These are phyloP conservation scores for Lydus trimaculatus DNA, from an alignment of 2,888 invertebrate species.

Conservation along the genomic window DNA sequence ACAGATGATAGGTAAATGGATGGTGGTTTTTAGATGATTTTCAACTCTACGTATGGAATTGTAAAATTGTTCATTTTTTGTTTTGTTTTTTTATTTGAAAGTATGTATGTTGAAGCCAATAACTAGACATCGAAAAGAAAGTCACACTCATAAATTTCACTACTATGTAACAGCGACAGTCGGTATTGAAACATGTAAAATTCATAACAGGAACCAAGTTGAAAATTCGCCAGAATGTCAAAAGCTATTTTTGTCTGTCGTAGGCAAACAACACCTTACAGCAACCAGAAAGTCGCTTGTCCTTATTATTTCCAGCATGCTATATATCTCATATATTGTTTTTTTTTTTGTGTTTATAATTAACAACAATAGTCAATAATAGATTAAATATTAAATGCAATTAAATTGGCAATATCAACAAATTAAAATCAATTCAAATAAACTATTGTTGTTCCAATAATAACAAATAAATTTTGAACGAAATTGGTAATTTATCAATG, in stretches of 20 bases:
- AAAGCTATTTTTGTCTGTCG: background rate
- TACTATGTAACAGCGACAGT: background rate
- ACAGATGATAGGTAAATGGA: background rate
- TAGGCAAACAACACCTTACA: background rate
- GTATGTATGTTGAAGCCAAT: background rate
- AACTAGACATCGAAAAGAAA: background rate
- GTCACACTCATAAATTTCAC: background rate
- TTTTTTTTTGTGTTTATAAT: no score
- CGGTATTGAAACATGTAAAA: background rate
- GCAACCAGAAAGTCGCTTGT: background rate
- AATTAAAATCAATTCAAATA: background rate
- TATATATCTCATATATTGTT: no score
- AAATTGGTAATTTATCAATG: background rate
- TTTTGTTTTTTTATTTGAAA: background rate
- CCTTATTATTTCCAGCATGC: background rate
- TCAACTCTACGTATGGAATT: background rate
- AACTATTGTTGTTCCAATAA: background rate
- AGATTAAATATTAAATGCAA: no score
- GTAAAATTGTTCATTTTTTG: background rate
- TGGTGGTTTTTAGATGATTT: background rate
- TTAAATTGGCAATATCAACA: background rate
- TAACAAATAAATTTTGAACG: background rate
- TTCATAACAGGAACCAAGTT: slow-evolving; percentile 1
- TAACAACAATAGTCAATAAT: no score
- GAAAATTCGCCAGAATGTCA: background rate